These are phyloP conservation scores for Pachyramphus minor DNA, from an alignment of 2,113 vertebrate genomes.

Conservation along the genomic window DNA sequence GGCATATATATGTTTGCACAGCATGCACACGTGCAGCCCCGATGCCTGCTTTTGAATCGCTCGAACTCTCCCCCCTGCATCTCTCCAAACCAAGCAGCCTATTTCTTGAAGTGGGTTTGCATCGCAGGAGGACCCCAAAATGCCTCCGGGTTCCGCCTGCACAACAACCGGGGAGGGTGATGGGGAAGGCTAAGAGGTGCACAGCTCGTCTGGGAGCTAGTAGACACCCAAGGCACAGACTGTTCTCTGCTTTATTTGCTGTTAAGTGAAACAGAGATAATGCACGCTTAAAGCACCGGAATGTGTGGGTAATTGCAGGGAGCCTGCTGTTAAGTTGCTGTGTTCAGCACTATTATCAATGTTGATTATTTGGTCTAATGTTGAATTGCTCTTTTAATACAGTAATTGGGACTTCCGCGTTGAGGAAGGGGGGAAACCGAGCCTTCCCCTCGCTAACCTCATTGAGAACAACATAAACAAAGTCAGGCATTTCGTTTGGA, in stretches of 20 bases:
- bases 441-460: slow-evolving; percentile 46
- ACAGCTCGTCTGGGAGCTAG: not conserved
- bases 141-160: not conserved
- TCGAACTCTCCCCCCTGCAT: not conserved
- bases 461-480: slow-evolving; percentile 57
- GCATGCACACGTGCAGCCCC: slow-evolving; percentile 10
- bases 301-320: slow-evolving; percentile 44
- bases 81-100: not conserved
- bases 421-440: slow-evolving; percentile 42
- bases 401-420: slow-evolving; percentile 53
- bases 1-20: not conserved
- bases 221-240: slow-evolving; percentile 5
- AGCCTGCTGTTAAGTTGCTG: slow-evolving; percentile 51
- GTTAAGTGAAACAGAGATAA: slow-evolving; percentile 61
- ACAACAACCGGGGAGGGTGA: not conserved
- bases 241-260: slow-evolving; percentile 50
- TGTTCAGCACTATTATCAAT: slow-evolving; percentile 36
- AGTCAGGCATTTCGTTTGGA: slow-evolving; percentile 60
- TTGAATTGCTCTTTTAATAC: slow-evolving; percentile 51
- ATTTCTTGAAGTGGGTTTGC: not conserved
- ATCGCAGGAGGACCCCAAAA: not conserved
- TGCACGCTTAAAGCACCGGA: slow-evolving; percentile 31
- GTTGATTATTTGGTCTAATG: slow-evolving; percentile 52
- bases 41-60: not conserved
- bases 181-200: not conserved